A percentile compares a stretch with the other conserved stretches of the same genome.
phyloP scores from a whole-genome alignment of 2,113 vertebrate genomes.

The Puntigrus tetrazona region DNA sequence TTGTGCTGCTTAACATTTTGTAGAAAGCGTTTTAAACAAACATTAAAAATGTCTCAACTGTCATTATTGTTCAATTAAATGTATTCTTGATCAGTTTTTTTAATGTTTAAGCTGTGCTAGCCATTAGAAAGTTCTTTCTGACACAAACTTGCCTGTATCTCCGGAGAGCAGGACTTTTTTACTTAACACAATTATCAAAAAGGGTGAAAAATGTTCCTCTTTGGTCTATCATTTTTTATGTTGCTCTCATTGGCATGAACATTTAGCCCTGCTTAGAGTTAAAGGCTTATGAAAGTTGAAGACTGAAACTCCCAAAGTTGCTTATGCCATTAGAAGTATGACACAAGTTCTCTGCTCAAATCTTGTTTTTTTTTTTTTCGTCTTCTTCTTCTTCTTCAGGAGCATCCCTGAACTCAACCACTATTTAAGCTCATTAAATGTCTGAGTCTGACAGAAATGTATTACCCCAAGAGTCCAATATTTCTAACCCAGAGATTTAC shows the following conservation, averaged over 20 bases:
- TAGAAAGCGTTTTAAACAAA: background rate
- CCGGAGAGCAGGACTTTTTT: background rate
- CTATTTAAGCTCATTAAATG: conserved; percentile 73
- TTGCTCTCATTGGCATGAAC: conserved; percentile 55
- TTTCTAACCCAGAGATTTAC: conserved; percentile 65
- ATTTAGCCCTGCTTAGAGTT: conserved; percentile 66
- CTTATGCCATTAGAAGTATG: conserved; percentile 54
- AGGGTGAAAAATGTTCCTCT: conserved; percentile 26
- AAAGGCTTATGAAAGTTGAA: conserved; percentile 67
- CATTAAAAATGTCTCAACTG: background rate
- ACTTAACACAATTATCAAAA: conserved; percentile 6
- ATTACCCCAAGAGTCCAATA: conserved; percentile 64
- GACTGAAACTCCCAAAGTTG: conserved; percentile 55
- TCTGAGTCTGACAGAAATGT: conserved; percentile 70
- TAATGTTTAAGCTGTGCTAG: background rate
- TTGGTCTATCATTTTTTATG: conserved; percentile 42
- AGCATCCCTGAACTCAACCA: conserved; percentile 26
- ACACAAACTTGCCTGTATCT: background rate
- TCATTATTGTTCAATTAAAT: background rate
- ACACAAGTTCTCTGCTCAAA: conserved; percentile 21
- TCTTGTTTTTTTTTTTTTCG: background rate
- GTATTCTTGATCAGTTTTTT: background rate
- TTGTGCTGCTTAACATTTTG: no score
- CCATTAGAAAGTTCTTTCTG: background rate
- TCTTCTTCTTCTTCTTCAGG: conserved; percentile 18